phyloP scores from a whole-genome alignment of 2,797 vertebrate species.

The Pseudochirops corinnae region DNA sequence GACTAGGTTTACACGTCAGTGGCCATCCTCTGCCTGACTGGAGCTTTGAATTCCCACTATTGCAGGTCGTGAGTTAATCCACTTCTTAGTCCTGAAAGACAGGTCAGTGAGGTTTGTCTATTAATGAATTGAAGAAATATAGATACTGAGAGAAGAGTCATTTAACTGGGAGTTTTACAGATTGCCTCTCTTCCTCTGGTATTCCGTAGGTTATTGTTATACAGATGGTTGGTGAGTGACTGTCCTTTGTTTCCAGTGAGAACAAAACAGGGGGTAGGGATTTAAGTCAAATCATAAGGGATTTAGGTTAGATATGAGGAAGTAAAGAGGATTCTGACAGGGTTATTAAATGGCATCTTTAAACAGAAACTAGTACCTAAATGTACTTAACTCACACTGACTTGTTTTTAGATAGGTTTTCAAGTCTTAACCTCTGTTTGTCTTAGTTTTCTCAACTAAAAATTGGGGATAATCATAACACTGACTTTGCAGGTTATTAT shows the following conservation, averaged over 20 bases:
- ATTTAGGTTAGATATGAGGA: neutral
- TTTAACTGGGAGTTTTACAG: neutral
- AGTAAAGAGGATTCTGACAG: neutral
- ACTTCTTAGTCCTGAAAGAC: neutral
- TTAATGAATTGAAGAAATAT: neutral
- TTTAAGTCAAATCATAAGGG: neutral
- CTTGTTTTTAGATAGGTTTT: neutral
- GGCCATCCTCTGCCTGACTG: neutral
- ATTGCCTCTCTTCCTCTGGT: neutral
- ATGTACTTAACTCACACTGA: neutral
- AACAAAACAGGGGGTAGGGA: neutral
- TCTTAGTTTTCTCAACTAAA: neutral
- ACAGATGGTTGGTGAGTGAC: neutral
- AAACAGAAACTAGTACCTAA: neutral
- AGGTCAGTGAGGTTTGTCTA: neutral
- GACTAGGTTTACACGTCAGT: neutral
- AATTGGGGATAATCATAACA: neutral
- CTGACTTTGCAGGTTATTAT: neutral
- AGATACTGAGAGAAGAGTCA: neutral
- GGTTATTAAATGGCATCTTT: neutral
- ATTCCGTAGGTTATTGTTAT: slow-evolving; percentile 7
- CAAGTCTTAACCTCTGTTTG: neutral
- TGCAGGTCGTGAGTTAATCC: neutral
- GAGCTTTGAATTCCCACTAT: slow-evolving; percentile 15
- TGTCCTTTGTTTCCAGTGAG: neutral